phyloP scores from a whole-genome alignment of 2,888 invertebrate genomes.

The Philonicus albiceps region DNA sequence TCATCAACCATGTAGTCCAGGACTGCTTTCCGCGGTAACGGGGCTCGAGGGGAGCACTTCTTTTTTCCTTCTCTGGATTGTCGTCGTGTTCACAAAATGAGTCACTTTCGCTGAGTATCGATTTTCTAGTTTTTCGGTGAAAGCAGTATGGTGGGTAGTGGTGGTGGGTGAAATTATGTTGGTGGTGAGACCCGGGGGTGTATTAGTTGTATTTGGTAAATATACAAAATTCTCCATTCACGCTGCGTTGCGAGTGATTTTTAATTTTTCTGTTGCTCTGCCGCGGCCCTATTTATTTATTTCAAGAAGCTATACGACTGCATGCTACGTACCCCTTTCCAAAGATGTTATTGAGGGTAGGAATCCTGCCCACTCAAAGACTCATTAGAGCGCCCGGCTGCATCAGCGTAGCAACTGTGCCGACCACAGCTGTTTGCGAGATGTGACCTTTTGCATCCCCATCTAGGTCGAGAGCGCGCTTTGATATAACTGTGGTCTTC shows the following conservation, averaged over 20 bases:
- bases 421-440: background rate
- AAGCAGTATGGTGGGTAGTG: conserved; percentile 1
- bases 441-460: background rate
- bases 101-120: conserved; percentile 53
- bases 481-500: conserved; percentile 31
- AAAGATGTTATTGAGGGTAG: background rate
- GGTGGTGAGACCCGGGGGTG: background rate
- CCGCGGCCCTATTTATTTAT: background rate
- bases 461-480: background rate
- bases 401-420: background rate
- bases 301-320: background rate
- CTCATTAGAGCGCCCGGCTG: background rate
- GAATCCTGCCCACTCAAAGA: background rate
- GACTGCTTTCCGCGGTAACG: background rate
- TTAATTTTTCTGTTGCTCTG: background rate
- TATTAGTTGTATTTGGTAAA: conserved; percentile 18
- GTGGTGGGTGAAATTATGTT: background rate
- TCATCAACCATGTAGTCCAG: background rate
- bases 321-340: background rate
- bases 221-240: conserved; percentile 21
- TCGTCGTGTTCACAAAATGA: conserved; percentile 49
- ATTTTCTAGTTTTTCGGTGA: conserved; percentile 49
- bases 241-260: background rate
- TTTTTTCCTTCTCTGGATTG: conserved; percentile 25
- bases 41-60: background rate